A percentile compares a stretch with the other conserved stretches of the same genome.
Conservation (phyloP, 2,888 invertebrate genomes). For the Lissonota sp. region DNA sequence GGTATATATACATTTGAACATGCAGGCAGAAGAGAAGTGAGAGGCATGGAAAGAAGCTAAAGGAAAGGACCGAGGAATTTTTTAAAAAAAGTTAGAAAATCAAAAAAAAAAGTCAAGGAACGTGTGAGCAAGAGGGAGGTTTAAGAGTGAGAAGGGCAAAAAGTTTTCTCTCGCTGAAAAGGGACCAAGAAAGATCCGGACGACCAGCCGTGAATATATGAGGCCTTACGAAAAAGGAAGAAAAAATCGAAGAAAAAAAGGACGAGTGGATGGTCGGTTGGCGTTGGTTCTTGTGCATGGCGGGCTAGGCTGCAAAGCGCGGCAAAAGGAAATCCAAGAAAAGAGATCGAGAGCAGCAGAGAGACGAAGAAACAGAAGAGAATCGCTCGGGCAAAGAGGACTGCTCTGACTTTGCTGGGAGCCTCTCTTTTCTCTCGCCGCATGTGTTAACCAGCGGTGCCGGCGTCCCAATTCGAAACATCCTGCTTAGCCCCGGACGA, state of each 20-base stretch:
- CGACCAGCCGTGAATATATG: background rate
- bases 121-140: too few relatives aligned
- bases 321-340: slow-evolving; percentile 45
- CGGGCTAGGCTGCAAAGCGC: background rate
- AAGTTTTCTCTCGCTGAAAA: background rate
- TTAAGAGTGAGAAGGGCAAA: background rate
- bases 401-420: slow-evolving; percentile 31
- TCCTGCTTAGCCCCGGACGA: slow-evolving; percentile 67
- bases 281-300: too few relatives aligned
- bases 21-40: background rate
- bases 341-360: slow-evolving; percentile 53
- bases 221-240: slow-evolving; percentile 26
- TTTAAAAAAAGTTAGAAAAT: background rate
- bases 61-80: slow-evolving; percentile 17
- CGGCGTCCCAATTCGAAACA: slow-evolving; percentile 71
- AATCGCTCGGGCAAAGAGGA: slow-evolving; percentile 41
- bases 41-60: slow-evolving; percentile 23
- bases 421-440: slow-evolving; percentile 67
- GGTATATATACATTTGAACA: slow-evolving; percentile 15
- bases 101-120: slow-evolving; percentile 1
- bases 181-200: background rate
- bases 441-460: slow-evolving; percentile 74
- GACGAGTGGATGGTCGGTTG: background rate
- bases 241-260: slow-evolving; percentile 39
- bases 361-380: slow-evolving; percentile 33